Base-by-base conservation (phyloP, 2,888 invertebrate species). In the Drosophila hamatofila region DNA sequence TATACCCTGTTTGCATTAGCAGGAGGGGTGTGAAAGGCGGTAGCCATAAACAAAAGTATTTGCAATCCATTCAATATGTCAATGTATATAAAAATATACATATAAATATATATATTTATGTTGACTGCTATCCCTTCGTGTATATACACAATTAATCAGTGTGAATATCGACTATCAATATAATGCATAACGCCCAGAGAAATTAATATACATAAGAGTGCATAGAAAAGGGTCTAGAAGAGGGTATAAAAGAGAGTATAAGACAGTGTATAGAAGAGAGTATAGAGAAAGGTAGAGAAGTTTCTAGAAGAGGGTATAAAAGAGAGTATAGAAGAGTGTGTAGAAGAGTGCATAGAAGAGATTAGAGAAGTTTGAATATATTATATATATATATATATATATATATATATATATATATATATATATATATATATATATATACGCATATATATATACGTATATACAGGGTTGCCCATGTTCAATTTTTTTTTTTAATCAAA, bases 1-100 rank as follows among this genome's bases (percentile, higher is more conserved):
- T 16, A 48, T 48, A 48, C 64, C 63, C 39, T 63, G 14, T 54
- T 0, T n/a, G 23, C 21, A 11, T 33, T 35, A 23, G 25, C 48
- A 9, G 1, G 33, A 16, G 18, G 9, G 51, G 23, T 6, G 16
- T 39, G 8, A 3, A 23, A 7, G 11, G 23, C n/a, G 35, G 52
- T 3, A 16, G 16, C 18, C 7, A 14, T 30, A 18, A 7, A 27
- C 18, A 18, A 48, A 48, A 48, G 12, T 12, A 30, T 27, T 30
- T 48, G 27, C 18, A 27, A n/a, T 27, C 27, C 48, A 11, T 48
- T 27, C 27, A 48, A 48, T 27, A 48, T 30, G 48, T 27, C 27
- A 11, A 27, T 30, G 3, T 27, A 48, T 25, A 37, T 16, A 7
- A 16, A 35, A 16, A 6, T 35, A n/a, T 27, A n/a, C 11, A 48